phyloP scores from a whole-genome alignment of 2,797 vertebrate genomes.

The Ctenopoma kingsleyae region DNA sequence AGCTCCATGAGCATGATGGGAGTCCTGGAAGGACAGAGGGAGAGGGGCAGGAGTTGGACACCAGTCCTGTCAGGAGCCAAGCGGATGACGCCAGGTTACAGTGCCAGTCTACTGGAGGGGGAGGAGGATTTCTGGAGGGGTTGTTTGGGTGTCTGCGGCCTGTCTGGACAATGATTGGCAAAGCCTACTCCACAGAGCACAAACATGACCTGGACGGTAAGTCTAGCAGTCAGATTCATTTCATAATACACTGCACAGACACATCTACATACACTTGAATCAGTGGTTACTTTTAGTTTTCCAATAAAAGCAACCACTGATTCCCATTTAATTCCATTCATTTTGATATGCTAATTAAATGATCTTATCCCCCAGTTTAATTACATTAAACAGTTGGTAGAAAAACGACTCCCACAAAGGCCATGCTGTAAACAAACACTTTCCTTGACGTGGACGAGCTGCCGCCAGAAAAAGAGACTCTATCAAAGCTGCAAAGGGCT shows the following conservation, averaged over 20 bases:
- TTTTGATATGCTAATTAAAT: constrained; percentile 72
- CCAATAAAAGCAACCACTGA: constrained; percentile 34
- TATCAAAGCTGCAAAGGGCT: constrained; percentile 71
- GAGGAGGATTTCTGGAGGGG: constrained; percentile 93
- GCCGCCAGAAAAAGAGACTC: constrained; percentile 80
- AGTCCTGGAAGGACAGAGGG: constrained; percentile 70
- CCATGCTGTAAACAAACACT: constrained; percentile 74
- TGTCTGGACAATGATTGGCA: constrained; percentile 97
- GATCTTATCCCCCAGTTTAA: constrained; percentile 62
- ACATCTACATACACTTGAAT: constrained; percentile 10
- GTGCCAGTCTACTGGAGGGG: constrained; percentile 87
- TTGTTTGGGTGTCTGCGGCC: constrained; percentile 94
- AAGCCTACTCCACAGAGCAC: constrained; percentile 95
- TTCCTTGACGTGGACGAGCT: constrained; percentile 57
- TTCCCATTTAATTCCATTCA: constrained; percentile 44
- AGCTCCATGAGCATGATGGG: constrained; percentile 89
- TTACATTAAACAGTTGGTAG: constrained; percentile 73
- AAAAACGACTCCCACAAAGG: constrained; percentile 67
- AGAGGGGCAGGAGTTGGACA: constrained; percentile 72
- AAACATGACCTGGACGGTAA: constrained; percentile 92
- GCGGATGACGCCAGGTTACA: constrained; percentile 84
- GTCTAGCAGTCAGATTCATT: constrained; percentile 30
- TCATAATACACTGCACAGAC: constrained; percentile 3
- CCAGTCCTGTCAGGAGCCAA: constrained; percentile 79
- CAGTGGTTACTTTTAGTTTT: constrained; percentile 29